These are phyloP conservation scores for Achlya flavicornis DNA, from an alignment of 2,888 invertebrate species.

Conservation along the genomic window DNA sequence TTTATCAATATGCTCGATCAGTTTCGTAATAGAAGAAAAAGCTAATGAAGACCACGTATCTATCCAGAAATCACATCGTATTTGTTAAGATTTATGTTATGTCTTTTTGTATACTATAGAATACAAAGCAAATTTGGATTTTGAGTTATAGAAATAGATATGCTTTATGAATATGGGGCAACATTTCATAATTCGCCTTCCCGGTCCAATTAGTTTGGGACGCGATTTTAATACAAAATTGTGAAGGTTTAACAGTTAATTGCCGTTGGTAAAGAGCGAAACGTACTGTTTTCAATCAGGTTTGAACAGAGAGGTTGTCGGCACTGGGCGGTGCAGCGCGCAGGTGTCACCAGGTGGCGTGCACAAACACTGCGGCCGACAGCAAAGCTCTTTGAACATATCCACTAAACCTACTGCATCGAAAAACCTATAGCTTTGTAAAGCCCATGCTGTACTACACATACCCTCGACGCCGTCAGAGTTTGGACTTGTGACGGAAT, in stretches of 20 bases:
- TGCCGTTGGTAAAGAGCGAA: background rate
- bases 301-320: constrained; percentile 15
- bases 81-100: no score
- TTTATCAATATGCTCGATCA: no score
- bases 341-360: constrained; percentile 30
- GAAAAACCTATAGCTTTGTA: constrained; percentile 57
- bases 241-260: background rate
- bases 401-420: constrained; percentile 39
- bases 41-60: no score
- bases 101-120: no score
- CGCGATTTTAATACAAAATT: no score
- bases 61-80: no score
- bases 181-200: no score
- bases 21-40: no score
- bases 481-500: constrained; percentile 1
- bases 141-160: no score
- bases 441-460: constrained; percentile 7
- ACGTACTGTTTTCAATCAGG: constrained; percentile 36
- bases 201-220: no score
- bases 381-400: constrained; percentile 72
- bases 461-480: background rate
- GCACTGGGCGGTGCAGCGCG: constrained; percentile 16
- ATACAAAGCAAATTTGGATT: no score
- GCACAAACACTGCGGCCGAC: constrained; percentile 57
- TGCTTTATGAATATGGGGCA: no score